Conservation (phyloP, 2,888 invertebrate genomes). For the Patella ulyssiponensis region DNA sequence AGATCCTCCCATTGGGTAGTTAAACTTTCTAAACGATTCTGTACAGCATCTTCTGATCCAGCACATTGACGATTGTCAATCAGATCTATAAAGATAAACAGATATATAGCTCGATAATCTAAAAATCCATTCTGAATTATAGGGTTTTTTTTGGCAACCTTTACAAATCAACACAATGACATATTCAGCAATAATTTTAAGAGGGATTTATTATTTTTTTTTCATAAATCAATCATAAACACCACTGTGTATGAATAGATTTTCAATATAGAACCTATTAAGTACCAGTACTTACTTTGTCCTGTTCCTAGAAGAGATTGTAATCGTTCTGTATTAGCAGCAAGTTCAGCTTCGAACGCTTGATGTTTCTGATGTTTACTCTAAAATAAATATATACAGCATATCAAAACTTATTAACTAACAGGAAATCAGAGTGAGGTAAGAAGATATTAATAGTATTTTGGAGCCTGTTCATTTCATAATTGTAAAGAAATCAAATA, state of each 20-base stretch:
- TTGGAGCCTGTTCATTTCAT: neutral
- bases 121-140: neutral
- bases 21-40: conserved; percentile 78
- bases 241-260: too few relatives aligned
- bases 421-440: neutral
- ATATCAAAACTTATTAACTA: neutral
- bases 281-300: conserved; percentile 60
- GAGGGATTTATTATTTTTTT: neutral
- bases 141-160: neutral
- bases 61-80: conserved; percentile 97
- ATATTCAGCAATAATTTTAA: neutral
- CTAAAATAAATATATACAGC: conserved; percentile 50
- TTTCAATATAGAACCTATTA: neutral
- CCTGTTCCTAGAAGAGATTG: conserved; percentile 96
- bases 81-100: conserved; percentile 54
- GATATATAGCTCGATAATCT: neutral
- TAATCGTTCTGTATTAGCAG: conserved; percentile 98
- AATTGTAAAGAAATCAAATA: too few relatives aligned
- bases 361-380: conserved; percentile 99
- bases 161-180: neutral
- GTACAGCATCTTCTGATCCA: conserved; percentile 97
- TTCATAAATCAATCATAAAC: neutral
- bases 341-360: conserved; percentile 98
- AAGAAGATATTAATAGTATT: conserved; percentile 7
- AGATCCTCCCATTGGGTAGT: conserved; percentile 99